Percentiles rank a stretch among this genome's conserved stretches.
Conservation (phyloP, 2,888 invertebrate genomes). For the Cyclophora punctaria region DNA sequence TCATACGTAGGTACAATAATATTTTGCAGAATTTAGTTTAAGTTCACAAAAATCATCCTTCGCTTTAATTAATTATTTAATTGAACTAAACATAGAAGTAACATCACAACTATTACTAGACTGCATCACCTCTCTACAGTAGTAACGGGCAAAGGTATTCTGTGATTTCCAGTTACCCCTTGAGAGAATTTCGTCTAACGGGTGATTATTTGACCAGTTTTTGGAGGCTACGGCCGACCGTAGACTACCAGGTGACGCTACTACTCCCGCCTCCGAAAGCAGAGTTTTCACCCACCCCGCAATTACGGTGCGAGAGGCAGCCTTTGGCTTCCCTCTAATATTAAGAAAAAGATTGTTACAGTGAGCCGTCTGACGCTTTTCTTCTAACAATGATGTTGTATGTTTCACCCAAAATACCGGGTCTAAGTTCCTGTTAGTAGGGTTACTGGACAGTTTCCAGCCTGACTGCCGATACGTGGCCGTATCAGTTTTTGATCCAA, state of each 20-base stretch:
- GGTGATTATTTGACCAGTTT: slow-evolving; percentile 14
- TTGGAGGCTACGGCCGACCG: slow-evolving; percentile 20
- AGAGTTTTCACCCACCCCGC: slow-evolving; percentile 15
- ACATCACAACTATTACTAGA: no score
- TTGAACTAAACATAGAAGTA: no score
- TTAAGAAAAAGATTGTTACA: slow-evolving; percentile 9
- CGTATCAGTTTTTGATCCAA: slow-evolving; percentile 14
- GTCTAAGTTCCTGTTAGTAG: background rate
- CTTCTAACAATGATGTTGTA: background rate
- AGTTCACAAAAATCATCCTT: no score
- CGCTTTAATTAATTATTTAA: no score
- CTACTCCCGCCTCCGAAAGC: slow-evolving; percentile 15
- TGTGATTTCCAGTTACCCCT: slow-evolving; percentile 16
- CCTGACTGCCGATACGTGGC: slow-evolving; percentile 12
- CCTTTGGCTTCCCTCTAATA: slow-evolving; percentile 3
- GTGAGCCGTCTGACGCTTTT: background rate
- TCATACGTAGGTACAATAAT: no score
- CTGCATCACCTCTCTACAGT: no score
- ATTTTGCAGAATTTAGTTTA: no score
- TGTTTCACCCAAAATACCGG: background rate
- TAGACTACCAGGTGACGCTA: slow-evolving; percentile 15
- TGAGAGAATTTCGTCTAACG: slow-evolving; percentile 17
- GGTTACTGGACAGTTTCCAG: slow-evolving; percentile 9
- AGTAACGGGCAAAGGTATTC: no score
- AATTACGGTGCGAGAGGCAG: slow-evolving; percentile 12